Conservation (phyloP, 2,797 vertebrate genomes). For the Myiothlypis chrysogaster region DNA sequence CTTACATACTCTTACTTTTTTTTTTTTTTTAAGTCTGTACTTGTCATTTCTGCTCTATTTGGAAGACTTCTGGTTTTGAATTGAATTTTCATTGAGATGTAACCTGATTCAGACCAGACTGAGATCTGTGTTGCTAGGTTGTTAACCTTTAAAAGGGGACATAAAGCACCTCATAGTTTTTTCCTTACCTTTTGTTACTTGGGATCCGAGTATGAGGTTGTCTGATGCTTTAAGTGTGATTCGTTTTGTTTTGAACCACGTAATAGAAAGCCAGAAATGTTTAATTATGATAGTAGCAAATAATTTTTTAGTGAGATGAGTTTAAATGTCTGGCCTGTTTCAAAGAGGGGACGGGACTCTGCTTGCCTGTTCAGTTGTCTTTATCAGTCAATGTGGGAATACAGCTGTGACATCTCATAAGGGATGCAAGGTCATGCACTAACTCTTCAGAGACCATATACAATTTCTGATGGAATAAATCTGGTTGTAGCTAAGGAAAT, state of each 20-base stretch:
- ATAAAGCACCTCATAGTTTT: background rate
- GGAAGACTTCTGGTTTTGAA: background rate
- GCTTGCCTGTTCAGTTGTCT: constrained; percentile 56
- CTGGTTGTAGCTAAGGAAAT: constrained; percentile 56
- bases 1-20: background rate
- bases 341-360: background rate
- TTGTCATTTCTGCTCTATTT: background rate
- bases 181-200: background rate
- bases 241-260: background rate
- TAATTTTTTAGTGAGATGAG: background rate
- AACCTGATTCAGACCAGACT: background rate
- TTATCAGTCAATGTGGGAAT: constrained; percentile 66
- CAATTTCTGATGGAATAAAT: constrained; percentile 62
- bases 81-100: background rate
- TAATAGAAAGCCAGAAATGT: background rate
- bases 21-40: background rate
- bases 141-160: background rate
- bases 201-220: background rate
- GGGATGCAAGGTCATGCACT: constrained; percentile 59
- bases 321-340: constrained; percentile 24
- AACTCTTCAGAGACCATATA: constrained; percentile 61
- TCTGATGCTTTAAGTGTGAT: background rate
- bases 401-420: constrained; percentile 68
- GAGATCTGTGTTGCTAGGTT: background rate
- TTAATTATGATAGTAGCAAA: background rate